Base-by-base conservation (phyloP, 2,888 invertebrate species). In the Malthinus seriepunctatus region DNA sequence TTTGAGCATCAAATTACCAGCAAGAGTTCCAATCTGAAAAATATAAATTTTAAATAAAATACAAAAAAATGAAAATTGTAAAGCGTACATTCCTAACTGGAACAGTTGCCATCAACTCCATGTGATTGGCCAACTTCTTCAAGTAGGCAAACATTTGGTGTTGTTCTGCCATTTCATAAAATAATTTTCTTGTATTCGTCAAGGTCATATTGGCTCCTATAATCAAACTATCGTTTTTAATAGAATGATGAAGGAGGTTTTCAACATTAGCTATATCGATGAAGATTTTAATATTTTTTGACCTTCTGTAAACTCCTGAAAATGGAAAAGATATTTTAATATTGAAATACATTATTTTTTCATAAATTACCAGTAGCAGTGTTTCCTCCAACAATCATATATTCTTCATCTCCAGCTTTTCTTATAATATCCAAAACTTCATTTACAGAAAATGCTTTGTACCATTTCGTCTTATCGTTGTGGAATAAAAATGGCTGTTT, bases 1-100 rank as follows among this genome's bases (percentile, higher is more conserved):
- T 72, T 91, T 91, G 68, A 90, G 79, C 76, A 83, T 82, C 49
- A 87, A 69, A 70, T 91, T 91, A 8, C 91, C 91, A 52, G 87
- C 90, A 56, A 91, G 77, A 0, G 87, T 87, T 23, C 88, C 90
- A 62, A 84, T 79, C 86, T 87, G 70, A 31, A 63, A n/a, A n/a
- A n/a, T n/a, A n/a, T n/a, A n/a, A n/a, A n/a, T n/a, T n/a, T n/a
- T n/a, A n/a, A n/a, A n/a, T n/a, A n/a, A n/a, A n/a, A n/a, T n/a
- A n/a, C n/a, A n/a, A n/a, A n/a, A n/a, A 10, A 10, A 35, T 42
- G 50, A 32, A 5, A 32, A 65, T 38, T 35, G 23, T 5, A 23
- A 23, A 60, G 23, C 23, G 5, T 75, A 89, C 89, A 79, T 90
- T 91, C 73, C 90, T 81, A 0, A 91, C 86, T 11, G 89, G 85